phyloP scores from a whole-genome alignment of 2,797 vertebrate species.

The Glyptemys insculpta region DNA sequence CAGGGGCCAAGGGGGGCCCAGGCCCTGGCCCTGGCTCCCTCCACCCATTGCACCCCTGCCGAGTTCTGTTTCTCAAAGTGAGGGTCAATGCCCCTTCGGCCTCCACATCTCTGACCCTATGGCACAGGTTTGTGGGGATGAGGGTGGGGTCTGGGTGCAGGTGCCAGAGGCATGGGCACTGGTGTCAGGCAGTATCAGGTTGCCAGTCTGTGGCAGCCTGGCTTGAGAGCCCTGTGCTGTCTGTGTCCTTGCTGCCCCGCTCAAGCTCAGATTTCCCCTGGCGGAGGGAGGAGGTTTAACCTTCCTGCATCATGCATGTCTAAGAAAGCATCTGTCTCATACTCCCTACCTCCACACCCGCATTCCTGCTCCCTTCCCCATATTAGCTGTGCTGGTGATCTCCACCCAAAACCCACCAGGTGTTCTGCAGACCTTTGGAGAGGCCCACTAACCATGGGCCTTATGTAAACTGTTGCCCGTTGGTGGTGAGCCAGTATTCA shows the following conservation, averaged over 20 bases:
- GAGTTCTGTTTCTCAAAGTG: not conserved
- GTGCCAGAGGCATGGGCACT: too few species aligned
- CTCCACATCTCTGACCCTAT: not conserved
- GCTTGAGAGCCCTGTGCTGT: not conserved
- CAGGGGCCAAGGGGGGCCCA: too few species aligned
- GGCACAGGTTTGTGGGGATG: not conserved
- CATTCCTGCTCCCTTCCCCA: not conserved
- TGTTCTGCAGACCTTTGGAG: not conserved
- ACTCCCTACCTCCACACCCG: not conserved
- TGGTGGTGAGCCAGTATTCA: not conserved
- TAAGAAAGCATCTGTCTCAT: not conserved
- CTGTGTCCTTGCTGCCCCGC: not conserved
- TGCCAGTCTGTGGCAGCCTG: not conserved
- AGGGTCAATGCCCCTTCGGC: not conserved
- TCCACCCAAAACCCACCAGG: not conserved
- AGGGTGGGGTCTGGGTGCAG: not conserved
- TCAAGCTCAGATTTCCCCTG: not conserved
- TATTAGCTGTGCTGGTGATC: not conserved
- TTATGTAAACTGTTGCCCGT: not conserved
- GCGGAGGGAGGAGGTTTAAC: not conserved
- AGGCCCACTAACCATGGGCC: not conserved
- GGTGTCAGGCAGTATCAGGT: too few species aligned
- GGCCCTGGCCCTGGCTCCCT: too few species aligned
- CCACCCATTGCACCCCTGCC: not conserved
- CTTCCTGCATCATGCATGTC: not conserved